Conservation (phyloP, 2,888 invertebrate species). For the Chymomyza procnemis region DNA sequence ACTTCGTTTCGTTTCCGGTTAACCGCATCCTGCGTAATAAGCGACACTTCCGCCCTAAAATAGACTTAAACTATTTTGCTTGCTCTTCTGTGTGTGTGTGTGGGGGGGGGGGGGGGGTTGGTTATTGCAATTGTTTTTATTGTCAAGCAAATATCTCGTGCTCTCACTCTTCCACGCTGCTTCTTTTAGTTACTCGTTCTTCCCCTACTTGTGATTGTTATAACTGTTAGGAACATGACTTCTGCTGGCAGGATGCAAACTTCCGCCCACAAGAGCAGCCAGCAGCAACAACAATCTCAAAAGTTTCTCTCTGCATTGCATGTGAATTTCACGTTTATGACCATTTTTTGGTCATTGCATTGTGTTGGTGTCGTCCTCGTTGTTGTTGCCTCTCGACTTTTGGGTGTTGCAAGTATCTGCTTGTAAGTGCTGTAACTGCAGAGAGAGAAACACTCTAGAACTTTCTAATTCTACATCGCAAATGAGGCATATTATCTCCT, state of each 20-base stretch:
- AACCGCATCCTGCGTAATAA: conserved; percentile 73
- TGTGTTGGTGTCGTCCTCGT: conserved; percentile 16
- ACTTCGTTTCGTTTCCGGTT: conserved; percentile 71
- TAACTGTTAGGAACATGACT: conserved; percentile 6
- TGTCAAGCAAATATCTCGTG: conserved; percentile 60
- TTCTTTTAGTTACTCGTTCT: not conserved
- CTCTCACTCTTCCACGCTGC: no score
- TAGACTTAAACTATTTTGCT: conserved; percentile 66
- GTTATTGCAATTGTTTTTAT: conserved; percentile 60
- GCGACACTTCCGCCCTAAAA: conserved; percentile 65
- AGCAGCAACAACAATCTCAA: conserved; percentile 16
- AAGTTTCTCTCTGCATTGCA: conserved; percentile 62
- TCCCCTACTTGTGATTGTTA: not conserved
- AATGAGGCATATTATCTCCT: no score
- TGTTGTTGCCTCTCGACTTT: not conserved
- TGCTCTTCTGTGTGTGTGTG: not conserved
- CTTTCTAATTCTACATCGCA: no score
- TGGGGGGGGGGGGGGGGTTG: no score
- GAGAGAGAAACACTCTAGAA: no score
- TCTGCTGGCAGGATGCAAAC: conserved; percentile 54
- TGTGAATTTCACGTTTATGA: conserved; percentile 71
- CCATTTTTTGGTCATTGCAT: conserved; percentile 43
- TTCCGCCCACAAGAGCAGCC: conserved; percentile 46
- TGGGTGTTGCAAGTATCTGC: not conserved
- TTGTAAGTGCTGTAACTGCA: no score